phyloP scores from a whole-genome alignment of 2,113 vertebrate genomes.

The Microcebus murinus region DNA sequence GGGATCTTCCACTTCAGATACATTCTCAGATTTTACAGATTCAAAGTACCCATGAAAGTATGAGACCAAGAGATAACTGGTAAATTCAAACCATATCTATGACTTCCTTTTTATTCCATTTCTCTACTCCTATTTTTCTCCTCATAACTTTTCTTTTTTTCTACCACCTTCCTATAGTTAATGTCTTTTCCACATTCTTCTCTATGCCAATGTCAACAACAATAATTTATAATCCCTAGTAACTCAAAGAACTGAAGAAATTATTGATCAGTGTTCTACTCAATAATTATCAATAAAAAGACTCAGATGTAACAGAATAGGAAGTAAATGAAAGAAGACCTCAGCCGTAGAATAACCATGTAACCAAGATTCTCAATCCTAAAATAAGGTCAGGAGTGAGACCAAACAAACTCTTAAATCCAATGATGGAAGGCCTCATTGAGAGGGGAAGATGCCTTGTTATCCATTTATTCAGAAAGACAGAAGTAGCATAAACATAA shows the following conservation, averaged over 20 bases:
- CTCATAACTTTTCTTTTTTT: neutral
- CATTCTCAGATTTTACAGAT: neutral
- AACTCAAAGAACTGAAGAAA: neutral
- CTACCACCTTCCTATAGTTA: neutral
- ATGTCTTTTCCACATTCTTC: neutral
- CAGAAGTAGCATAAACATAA: neutral
- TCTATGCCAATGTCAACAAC: neutral
- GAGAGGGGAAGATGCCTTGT: neutral
- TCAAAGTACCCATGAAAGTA: neutral
- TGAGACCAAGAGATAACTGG: neutral
- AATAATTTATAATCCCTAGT: constrained; percentile 13
- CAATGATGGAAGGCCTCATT: neutral
- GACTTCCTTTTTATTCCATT: neutral
- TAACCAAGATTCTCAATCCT: neutral
- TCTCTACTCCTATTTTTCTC: neutral
- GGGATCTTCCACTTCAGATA: neutral
- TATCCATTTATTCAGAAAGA: neutral
- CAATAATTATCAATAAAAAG: constrained; percentile 4
- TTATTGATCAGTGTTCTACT: neutral
- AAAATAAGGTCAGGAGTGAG: neutral
- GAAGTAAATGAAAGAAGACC: neutral
- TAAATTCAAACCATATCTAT: neutral
- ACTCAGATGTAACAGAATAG: neutral
- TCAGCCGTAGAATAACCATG: neutral
- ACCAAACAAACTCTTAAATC: neutral